Evolutionary conservation across 2,888 invertebrate genomes (phyloP).

Genomic region (Cantharis nigra): DNA sequence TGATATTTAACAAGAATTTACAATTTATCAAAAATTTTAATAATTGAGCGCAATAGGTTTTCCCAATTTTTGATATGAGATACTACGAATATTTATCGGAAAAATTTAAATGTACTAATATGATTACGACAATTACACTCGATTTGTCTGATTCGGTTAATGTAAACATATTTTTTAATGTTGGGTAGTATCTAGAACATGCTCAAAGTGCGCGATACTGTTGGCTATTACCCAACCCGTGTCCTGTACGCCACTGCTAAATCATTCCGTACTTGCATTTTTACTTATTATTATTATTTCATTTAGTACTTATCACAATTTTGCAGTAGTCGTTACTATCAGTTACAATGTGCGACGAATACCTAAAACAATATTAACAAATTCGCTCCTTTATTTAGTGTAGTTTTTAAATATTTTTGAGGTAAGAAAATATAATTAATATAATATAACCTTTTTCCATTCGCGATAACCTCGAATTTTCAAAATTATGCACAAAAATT

Average conservation of each 20-base stretch:
- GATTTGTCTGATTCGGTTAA: neutral
- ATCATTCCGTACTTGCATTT: neutral
- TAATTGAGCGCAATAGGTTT: neutral
- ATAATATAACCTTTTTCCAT: neutral
- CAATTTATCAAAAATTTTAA: too few species aligned
- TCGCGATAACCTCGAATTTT: neutral
- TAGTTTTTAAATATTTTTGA: neutral
- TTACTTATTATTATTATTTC: neutral
- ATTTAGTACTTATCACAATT: neutral
- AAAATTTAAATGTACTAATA: too few species aligned
- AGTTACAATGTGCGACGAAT: neutral
- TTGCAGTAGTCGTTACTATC: neutral
- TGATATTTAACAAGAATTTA: too few species aligned
- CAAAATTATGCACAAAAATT: neutral
- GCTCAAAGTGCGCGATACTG: neutral
- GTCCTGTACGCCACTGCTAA: neutral
- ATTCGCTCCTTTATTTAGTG: neutral
- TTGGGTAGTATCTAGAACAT: neutral
- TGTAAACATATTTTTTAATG: neutral
- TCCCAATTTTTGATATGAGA: neutral
- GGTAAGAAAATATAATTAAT: neutral
- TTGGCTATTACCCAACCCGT: neutral
- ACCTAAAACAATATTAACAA: neutral
- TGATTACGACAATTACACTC: neutral
- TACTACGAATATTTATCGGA: neutral